These are phyloP conservation scores for Archips xylosteana DNA, from an alignment of 2,888 invertebrate genomes.

Conservation along the genomic window DNA sequence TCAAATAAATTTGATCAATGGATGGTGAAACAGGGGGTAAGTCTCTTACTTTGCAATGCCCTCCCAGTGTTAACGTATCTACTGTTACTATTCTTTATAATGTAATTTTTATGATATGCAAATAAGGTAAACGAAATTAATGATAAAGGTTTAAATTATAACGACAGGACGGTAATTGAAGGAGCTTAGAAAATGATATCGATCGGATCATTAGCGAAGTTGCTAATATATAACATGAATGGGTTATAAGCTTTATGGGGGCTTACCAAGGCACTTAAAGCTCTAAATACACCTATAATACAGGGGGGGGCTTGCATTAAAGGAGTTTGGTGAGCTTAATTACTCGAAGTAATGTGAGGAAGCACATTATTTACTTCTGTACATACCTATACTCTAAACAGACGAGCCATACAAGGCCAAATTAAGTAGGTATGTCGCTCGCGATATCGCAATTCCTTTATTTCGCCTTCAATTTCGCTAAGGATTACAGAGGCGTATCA, in stretches of 20 bases:
- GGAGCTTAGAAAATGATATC: not conserved
- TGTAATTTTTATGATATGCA: no score
- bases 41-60: no score
- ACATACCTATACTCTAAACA: not conserved
- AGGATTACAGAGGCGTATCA: conserved; percentile 16
- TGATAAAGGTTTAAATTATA: conserved; percentile 3
- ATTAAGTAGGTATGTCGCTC: conserved; percentile 1
- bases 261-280: not conserved
- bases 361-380: no score
- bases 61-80: no score
- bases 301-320: no score
- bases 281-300: not conserved
- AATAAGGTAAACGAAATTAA: no score
- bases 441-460: conserved; percentile 7
- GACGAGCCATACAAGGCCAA: not conserved
- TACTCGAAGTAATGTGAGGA: no score
- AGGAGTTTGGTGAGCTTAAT: no score
- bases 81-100: no score
- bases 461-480: conserved; percentile 19
- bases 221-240: not conserved
- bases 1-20: no score
- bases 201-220: not conserved
- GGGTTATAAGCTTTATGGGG: not conserved
- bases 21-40: no score
- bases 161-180: not conserved